Conservation (phyloP, 2,797 vertebrate species). For the Chelon labrosus region DNA sequence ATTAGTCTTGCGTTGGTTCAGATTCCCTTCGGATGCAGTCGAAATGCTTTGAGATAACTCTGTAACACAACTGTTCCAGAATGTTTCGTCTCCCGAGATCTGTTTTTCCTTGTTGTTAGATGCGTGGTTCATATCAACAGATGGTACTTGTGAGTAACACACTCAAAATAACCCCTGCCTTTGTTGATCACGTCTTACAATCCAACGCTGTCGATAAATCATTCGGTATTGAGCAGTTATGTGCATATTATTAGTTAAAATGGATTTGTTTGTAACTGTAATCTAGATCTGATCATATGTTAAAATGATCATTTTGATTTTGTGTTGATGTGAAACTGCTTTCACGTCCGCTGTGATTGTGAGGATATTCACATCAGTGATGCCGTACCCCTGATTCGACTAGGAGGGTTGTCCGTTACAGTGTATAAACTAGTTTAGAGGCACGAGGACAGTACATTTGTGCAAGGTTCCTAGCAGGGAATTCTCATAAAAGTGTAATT, state of each 20-base stretch:
- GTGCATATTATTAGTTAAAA: neutral
- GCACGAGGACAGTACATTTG: constrained; percentile 19
- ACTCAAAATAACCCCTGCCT: neutral
- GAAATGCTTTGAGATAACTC: too few relatives aligned
- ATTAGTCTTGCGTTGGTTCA: neutral
- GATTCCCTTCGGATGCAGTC: neutral
- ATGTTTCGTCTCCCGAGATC: neutral
- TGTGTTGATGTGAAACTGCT: neutral
- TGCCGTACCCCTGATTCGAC: neutral
- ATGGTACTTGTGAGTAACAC: neutral
- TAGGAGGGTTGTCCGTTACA: neutral
- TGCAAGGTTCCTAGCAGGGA: constrained; percentile 31
- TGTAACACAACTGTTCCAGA: too few relatives aligned
- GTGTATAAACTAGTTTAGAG: constrained; percentile 5
- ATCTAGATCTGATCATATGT: neutral
- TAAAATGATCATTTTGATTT: neutral
- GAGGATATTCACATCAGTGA: neutral
- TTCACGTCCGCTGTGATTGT: neutral
- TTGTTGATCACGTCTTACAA: neutral
- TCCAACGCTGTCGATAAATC: neutral
- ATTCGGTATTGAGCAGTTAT: too few relatives aligned
- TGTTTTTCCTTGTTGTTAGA: neutral
- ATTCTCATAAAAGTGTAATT: constrained; percentile 48
- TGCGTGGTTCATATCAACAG: neutral
- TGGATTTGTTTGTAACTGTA: neutral